Base-by-base conservation (phyloP, 2,113 vertebrate genomes). In the Neodontobutis hainanensis region DNA sequence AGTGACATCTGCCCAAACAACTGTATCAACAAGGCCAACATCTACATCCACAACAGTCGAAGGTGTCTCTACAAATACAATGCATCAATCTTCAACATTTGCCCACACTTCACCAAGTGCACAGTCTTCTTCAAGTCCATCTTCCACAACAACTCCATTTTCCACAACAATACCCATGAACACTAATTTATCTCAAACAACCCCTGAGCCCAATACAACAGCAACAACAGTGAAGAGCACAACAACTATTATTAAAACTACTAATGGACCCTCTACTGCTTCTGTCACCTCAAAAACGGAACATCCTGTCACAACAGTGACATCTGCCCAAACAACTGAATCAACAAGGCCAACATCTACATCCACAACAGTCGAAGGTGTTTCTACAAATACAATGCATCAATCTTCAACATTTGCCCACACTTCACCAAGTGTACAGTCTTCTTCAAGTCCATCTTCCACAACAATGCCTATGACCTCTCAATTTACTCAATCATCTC, bases 241-340 rank as follows among this genome's bases (percentile, higher is more conserved):
- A 2, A 11, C 9, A 7, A 27, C 11, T 3, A 0, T 0, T 3
- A 14, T 16, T 6, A 0, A 11, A 0, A 49, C 5, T 3, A 55
- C 34, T 2, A 10, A 12, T 0, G 59, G 14, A 48, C 11, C 19
- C 51, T 56, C 45, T 5, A 32, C 65, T 11, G 11, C 36, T 14
- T 32, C 3, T 0, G 16, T 38, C 8, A 47, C 40, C 3, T 50
- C 55, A 42, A 6, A 11, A 6, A 49, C 58, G 15, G 8, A n/a
- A 2, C 12, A 51, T 38, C 10, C 27, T 35, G 0, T 32, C 3
- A 16, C 4, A 5, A 11, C 10, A n/a, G 9, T 5, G 0, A 36
- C 2, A 16, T 0, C 36, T 5, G 14, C 8, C 10, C 3, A 0
- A 56, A 45, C 15, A 9, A 15, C 48, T 52, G 35, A 12, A 48